These are phyloP conservation scores for Drosophila neotestacea DNA, from an alignment of 2,888 invertebrate genomes.

Conservation along the genomic window DNA sequence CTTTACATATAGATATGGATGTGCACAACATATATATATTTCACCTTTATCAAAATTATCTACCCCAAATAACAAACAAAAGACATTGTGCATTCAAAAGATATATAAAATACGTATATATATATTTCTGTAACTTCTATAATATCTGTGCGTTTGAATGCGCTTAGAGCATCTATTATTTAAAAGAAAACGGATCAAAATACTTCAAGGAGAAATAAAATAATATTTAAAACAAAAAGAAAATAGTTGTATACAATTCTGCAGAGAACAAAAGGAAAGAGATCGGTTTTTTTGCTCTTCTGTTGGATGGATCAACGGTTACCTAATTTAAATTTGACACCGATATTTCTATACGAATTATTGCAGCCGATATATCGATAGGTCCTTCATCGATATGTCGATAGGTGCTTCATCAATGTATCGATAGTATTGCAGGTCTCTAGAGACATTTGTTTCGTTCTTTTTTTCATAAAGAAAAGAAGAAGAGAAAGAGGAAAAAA, in stretches of 20 bases:
- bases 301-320: no score
- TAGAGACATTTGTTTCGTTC: constrained; percentile 40
- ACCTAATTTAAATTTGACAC: neutral
- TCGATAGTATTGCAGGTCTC: constrained; percentile 15
- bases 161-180: constrained; percentile 70
- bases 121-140: constrained; percentile 78
- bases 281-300: neutral
- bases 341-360: neutral
- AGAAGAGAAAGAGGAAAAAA: constrained; percentile 72
- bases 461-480: constrained; percentile 66
- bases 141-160: constrained; percentile 67
- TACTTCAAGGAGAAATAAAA: constrained; percentile 76
- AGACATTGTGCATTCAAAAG: constrained; percentile 56
- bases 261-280: neutral
- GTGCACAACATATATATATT: constrained; percentile 36
- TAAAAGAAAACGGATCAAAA: constrained; percentile 73
- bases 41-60: constrained; percentile 45
- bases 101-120: constrained; percentile 51
- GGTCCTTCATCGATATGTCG: no score
- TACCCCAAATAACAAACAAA: constrained; percentile 43
- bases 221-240: constrained; percentile 63
- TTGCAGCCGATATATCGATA: neutral
- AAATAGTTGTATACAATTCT: constrained; percentile 7
- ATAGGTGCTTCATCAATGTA: no score
- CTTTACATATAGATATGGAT: constrained; percentile 41